Conservation (phyloP, 2,888 invertebrate genomes). For the Nephrotoma appendiculata region DNA sequence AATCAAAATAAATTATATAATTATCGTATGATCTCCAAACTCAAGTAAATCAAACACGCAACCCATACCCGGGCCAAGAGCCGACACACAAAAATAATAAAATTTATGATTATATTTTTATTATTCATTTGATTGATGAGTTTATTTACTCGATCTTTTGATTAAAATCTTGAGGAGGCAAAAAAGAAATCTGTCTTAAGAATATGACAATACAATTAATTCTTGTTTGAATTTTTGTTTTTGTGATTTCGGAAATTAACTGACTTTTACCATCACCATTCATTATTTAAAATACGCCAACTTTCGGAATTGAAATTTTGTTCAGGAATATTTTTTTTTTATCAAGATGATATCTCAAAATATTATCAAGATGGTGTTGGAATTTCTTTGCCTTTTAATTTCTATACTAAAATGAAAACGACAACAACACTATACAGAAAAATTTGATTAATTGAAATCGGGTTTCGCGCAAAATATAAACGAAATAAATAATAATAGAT, state of each 20-base stretch:
- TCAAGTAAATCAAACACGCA: neutral
- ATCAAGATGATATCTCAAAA: neutral
- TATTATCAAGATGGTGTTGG: neutral
- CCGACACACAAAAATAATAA: neutral
- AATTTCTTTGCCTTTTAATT: neutral
- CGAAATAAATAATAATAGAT: neutral
- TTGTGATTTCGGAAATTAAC: neutral
- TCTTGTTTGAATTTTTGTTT: neutral
- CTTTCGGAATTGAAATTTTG: neutral
- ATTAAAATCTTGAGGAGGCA: neutral
- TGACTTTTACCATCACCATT: neutral
- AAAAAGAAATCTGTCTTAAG: neutral
- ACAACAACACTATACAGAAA: neutral
- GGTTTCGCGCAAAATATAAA: neutral
- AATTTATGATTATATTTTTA: neutral
- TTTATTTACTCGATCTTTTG: neutral
- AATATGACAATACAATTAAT: neutral
- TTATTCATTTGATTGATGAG: neutral
- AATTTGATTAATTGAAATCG: neutral
- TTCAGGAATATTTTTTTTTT: neutral
- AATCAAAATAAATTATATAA: neutral
- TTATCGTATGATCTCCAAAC: neutral
- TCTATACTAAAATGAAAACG: neutral
- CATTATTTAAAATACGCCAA: neutral
- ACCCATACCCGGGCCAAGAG: neutral